Evolutionary conservation across 2,797 vertebrate genomes (phyloP).

Genomic region (Malacoctenus gilli): DNA sequence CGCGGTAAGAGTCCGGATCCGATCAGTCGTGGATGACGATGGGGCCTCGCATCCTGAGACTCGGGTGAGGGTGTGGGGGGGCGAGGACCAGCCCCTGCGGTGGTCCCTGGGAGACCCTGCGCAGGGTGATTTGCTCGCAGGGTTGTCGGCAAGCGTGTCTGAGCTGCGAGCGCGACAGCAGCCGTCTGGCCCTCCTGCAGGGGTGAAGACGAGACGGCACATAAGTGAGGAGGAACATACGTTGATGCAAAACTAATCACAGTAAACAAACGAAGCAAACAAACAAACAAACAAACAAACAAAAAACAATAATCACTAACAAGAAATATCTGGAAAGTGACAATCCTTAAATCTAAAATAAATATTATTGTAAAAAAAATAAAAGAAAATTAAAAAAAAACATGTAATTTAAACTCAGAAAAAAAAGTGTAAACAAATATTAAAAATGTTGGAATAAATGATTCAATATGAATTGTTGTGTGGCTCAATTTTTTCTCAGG

Average conservation of each 20-base stretch:
- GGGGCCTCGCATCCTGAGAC: constrained; percentile 84
- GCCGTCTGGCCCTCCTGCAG: constrained; percentile 88
- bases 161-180: constrained; percentile 89
- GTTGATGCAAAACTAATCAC: background rate
- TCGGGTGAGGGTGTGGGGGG: constrained; percentile 83
- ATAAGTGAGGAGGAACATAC: constrained; percentile 46
- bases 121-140: constrained; percentile 85
- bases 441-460: too few relatives aligned
- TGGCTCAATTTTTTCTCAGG: too few relatives aligned
- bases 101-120: constrained; percentile 76
- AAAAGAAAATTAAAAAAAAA: too few relatives aligned
- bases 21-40: constrained; percentile 87
- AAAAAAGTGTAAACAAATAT: too few relatives aligned
- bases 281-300: too few relatives aligned
- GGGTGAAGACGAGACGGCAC: constrained; percentile 46
- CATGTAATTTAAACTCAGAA: too few relatives aligned
- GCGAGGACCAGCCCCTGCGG: constrained; percentile 79
- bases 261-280: background rate
- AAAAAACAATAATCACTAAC: too few relatives aligned
- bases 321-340: too few relatives aligned
- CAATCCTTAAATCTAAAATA: too few relatives aligned
- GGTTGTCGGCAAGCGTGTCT: constrained; percentile 91
- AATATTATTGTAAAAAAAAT: too few relatives aligned
- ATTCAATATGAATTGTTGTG: too few relatives aligned
- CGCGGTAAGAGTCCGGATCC: background rate